These are phyloP conservation scores for Notolabrus celidotus DNA, from an alignment of 2,797 vertebrate species.

Conservation along the genomic window DNA sequence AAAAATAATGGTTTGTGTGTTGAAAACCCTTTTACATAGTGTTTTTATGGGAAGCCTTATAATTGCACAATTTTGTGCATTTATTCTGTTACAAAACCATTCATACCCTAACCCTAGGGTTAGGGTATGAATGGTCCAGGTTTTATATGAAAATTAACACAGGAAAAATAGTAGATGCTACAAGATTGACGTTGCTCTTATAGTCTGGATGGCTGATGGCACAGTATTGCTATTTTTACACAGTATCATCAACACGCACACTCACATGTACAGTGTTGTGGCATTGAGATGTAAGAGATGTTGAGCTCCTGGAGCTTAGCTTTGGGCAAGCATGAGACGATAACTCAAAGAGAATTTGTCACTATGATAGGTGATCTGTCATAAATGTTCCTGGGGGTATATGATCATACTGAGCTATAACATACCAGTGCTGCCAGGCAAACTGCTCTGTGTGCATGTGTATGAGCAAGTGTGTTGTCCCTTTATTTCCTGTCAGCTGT, in stretches of 20 bases:
- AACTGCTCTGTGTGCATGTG: conserved; percentile 25
- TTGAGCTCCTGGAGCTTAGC: conserved; percentile 34
- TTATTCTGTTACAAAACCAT: no score
- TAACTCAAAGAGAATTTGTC: conserved; percentile 62
- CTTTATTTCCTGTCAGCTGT: conserved; percentile 10
- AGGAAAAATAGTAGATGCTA: not conserved
- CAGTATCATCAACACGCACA: conserved; percentile 4
- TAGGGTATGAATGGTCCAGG: no score
- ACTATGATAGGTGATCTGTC: conserved; percentile 59
- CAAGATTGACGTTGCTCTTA: conserved; percentile 23
- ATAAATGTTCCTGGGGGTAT: conserved; percentile 43
- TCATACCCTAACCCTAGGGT: no score
- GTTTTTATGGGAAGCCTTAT: no score
- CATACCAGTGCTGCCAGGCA: conserved; percentile 36
- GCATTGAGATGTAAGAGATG: conserved; percentile 43
- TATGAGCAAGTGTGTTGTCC: conserved; percentile 6
- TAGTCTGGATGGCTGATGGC: conserved; percentile 12
- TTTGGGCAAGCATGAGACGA: conserved; percentile 44
- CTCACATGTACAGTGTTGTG: conserved; percentile 8
- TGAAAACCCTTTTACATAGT: no score
- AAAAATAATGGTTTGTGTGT: no score
- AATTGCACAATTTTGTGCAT: no score
- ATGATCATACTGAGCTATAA: conserved; percentile 34
- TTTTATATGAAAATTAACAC: no score
- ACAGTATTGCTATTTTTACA: conserved; percentile 38